Evolutionary conservation across 2,888 invertebrate genomes (phyloP).

Genomic region (Alviniconcha strummeri): DNA sequence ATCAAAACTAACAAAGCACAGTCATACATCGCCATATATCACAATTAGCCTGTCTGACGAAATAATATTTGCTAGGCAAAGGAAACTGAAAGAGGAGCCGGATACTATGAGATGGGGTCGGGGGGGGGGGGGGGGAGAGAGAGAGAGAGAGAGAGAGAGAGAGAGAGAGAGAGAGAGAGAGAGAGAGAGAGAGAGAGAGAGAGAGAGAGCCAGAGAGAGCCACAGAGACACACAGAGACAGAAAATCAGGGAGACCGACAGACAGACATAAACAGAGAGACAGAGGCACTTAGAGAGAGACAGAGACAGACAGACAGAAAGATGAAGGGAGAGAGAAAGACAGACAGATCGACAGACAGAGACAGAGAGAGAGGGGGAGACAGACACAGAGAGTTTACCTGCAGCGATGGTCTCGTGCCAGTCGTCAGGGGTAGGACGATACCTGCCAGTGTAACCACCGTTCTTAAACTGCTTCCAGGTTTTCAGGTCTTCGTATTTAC

Average conservation of each 20-base stretch:
- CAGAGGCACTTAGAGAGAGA: background rate
- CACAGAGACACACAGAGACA: background rate
- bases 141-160: background rate
- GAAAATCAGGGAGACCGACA: background rate
- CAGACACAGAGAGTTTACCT: background rate
- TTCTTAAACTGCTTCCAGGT: no score
- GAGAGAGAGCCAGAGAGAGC: background rate
- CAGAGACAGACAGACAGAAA: background rate
- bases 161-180: background rate
- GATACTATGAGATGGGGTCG: no score
- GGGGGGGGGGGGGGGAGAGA: no score
- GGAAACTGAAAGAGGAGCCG: no score
- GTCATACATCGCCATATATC: no score
- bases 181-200: background rate
- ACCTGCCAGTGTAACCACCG: no score
- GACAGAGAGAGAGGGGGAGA: background rate
- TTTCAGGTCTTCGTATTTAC: no score
- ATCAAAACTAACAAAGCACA: no score
- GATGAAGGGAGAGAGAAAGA: background rate
- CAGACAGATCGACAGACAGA: background rate
- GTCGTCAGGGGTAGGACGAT: no score
- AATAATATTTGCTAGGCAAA: no score
- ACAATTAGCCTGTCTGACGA: no score
- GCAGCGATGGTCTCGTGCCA: no score
- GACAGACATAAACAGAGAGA: background rate